Evolutionary conservation across 2,888 invertebrate species (phyloP), one percentile per base, ranked within the genome.

Genomic region (Ennomos fuscantarius): DNA sequence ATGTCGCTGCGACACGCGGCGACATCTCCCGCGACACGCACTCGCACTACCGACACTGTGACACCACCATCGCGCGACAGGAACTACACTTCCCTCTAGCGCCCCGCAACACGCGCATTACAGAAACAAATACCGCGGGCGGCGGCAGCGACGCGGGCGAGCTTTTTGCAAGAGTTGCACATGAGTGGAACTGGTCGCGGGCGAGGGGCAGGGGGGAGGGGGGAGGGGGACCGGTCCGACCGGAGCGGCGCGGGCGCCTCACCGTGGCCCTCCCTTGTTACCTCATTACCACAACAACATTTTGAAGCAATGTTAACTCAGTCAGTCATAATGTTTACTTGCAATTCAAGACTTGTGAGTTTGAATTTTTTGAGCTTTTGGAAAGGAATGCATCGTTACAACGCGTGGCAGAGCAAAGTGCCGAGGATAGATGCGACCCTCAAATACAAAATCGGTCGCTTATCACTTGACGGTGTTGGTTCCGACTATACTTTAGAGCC

Each of bases 1-100:
- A 87, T 87, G 69, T 51, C 70, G 76, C 66, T 63, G 61, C 68
- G 66, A 73, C 68, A 60, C 61, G 66, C 66, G 63, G 72, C 76
- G 78, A 76, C 84, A 81, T 81, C 73, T 69, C 82, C 76, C 65
- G 65, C 37, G 46, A 31, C 62, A 55, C 62, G 2, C 2, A 32
- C 55, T 57, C 62, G 40, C 60, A 55, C 55, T 45, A 59, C 55
- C 31, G 45, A 15, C 61, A 65, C 63, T 47, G 48, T 44, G 44
- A 41, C 58, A 49, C 58, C 31, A 55, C 39, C 70, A 70, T 68
- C 34, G 48, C 63, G 63, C 63, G 60, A 59, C 49, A 45, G 61
- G 62, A 61, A 60, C 63, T 62, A 62, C 63, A 65, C 68, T 55
- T 36, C 40, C 50, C 52, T 48, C 61, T 62, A 52, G 68, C n/a